Percentiles rank a stretch among this genome's conserved stretches.
phyloP scores from a whole-genome alignment of 1,140 invertebrate genomes.

The Drosophila ercepeae region DNA sequence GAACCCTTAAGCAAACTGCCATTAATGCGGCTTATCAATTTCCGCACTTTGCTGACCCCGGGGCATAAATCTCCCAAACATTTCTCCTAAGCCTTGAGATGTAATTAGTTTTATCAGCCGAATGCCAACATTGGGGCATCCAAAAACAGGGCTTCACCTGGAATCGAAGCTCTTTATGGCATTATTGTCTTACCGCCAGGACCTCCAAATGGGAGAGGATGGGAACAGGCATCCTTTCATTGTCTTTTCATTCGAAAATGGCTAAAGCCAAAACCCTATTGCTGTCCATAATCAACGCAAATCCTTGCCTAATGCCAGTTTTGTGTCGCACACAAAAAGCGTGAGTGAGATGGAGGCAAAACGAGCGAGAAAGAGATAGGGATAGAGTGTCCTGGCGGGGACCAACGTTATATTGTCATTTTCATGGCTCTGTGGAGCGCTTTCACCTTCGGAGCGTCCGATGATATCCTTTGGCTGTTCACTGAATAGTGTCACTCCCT shows the following conservation, averaged over 20 bases:
- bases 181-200: constrained; percentile 71
- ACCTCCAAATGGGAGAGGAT: not conserved
- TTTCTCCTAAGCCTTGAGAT: constrained; percentile 39
- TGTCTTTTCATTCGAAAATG: constrained; percentile 80
- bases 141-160: constrained; percentile 36
- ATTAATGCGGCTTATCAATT: constrained; percentile 46
- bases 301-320: constrained; percentile 81
- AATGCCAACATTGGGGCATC: constrained; percentile 24
- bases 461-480: constrained; percentile 68
- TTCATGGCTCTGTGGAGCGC: constrained; percentile 72
- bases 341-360: not conserved
- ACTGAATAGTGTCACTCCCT: constrained; percentile 14
- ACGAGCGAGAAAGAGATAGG: not conserved
- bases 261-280: constrained; percentile 71
- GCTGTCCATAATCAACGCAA: constrained; percentile 81
- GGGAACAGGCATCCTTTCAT: constrained; percentile 55
- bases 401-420: constrained; percentile 63
- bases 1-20: constrained; percentile 44
- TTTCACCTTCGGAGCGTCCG: constrained; percentile 69
- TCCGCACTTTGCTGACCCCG: constrained; percentile 36
- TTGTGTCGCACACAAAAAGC: constrained; percentile 67
- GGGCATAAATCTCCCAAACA: constrained; percentile 45
- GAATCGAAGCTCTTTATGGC: constrained; percentile 70
- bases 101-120: constrained; percentile 67
- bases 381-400: not conserved